These are phyloP conservation scores for Geodia barretti DNA, from an alignment of 37 sponge, comb jelly and placozoan genomes.

Conservation along the genomic window DNA sequence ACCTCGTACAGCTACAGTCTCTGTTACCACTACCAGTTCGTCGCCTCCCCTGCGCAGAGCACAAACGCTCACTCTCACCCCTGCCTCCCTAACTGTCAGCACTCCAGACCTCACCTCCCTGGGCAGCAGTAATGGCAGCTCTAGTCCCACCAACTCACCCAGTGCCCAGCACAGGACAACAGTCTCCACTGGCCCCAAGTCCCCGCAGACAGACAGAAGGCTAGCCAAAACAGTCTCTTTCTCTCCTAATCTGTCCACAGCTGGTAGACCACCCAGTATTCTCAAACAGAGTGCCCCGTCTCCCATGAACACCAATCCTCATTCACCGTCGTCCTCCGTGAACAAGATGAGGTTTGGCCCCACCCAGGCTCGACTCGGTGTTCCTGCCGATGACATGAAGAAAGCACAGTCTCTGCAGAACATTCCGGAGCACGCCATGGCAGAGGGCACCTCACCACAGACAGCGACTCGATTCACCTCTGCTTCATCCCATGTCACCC, in stretches of 20 bases:
- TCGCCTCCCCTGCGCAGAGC: not conserved
- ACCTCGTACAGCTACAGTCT: not conserved
- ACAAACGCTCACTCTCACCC: not conserved
- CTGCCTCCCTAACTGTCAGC: not conserved
- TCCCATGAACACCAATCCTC: not conserved
- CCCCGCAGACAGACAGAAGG: not conserved
- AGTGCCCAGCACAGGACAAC: not conserved
- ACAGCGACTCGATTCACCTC: not conserved
- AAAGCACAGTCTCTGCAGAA: slow-evolving; percentile 15
- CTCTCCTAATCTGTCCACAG: not conserved
- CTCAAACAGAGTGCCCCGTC: not conserved
- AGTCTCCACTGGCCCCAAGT: not conserved
- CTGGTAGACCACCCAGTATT: not conserved
- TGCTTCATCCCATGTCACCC: not conserved
- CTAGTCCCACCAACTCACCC: not conserved
- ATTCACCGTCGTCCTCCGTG: too few relatives aligned
- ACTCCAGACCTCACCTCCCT: not conserved
- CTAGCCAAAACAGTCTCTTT: not conserved
- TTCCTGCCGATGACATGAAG: not conserved
- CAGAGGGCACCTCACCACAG: not conserved
- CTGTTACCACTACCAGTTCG: not conserved
- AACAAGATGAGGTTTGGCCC: not conserved
- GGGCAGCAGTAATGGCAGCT: not conserved
- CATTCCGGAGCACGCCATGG: slow-evolving; percentile 3
- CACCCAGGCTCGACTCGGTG: not conserved